Conservation (phyloP, 2,113 vertebrate species). For the Indicator maculatus region DNA sequence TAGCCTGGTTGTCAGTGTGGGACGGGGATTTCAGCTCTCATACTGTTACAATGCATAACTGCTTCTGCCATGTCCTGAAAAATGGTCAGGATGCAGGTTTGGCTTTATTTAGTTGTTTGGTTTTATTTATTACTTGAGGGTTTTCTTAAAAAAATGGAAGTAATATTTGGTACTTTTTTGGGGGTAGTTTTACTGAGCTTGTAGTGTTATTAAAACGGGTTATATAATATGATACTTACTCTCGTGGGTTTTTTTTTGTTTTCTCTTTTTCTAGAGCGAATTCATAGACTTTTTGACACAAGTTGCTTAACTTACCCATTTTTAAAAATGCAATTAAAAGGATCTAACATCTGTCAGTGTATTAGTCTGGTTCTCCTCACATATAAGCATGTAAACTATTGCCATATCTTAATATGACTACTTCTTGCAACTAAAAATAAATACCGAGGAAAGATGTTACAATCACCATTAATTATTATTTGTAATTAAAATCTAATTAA, state of each 20-base stretch:
- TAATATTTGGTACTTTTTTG: neutral
- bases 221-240: neutral
- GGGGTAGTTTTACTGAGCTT: neutral
- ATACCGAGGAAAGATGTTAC: slow-evolving; percentile 15
- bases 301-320: slow-evolving; percentile 12
- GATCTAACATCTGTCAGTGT: neutral
- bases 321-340: neutral
- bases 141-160: neutral
- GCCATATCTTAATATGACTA: neutral
- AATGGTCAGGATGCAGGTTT: neutral
- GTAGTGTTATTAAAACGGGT: neutral
- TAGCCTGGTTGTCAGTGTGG: too few species aligned
- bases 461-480: slow-evolving; percentile 28
- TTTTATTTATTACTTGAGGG: neutral
- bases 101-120: neutral
- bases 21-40: too few species aligned
- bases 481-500: slow-evolving; percentile 45
- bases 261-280: slow-evolving; percentile 24
- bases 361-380: slow-evolving; percentile 30
- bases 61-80: slow-evolving; percentile 1
- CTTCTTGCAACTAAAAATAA: slow-evolving; percentile 22
- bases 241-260: neutral
- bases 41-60: neutral
- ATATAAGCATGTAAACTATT: neutral
- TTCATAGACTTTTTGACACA: slow-evolving; percentile 9